Conservation (phyloP, 2,113 vertebrate genomes). For the Dolichallabes microphthalmus region DNA sequence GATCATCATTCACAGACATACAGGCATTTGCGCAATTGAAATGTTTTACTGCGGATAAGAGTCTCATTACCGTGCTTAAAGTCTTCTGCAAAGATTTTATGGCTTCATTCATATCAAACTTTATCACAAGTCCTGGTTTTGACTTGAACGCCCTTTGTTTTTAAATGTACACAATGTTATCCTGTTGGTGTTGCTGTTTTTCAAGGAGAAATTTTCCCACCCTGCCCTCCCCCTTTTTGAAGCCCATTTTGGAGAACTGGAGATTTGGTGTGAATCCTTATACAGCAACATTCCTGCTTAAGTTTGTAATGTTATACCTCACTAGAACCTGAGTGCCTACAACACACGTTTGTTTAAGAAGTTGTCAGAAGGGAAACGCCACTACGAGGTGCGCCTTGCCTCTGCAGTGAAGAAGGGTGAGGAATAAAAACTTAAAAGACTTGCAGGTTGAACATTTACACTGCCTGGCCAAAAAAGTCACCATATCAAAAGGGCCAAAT, state of each 20-base stretch:
- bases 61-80: no score
- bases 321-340: conserved; percentile 86
- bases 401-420: conserved; percentile 81
- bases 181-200: background rate
- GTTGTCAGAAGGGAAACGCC: conserved; percentile 63
- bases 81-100: no score
- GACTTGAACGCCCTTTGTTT: no score
- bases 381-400: conserved; percentile 87
- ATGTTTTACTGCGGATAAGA: no score
- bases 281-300: background rate
- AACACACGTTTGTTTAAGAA: conserved; percentile 89
- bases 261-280: conserved; percentile 3
- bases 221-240: background rate
- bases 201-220: background rate
- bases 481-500: no score
- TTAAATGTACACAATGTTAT: background rate
- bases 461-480: no score
- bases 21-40: no score
- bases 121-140: no score
- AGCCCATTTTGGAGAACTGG: background rate
- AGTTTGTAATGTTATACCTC: conserved; percentile 30
- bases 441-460: background rate
- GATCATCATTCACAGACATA: no score
- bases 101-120: no score
- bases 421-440: background rate